Conservation (phyloP, 2,797 vertebrate species). For the Sebastes steindachneri region DNA sequence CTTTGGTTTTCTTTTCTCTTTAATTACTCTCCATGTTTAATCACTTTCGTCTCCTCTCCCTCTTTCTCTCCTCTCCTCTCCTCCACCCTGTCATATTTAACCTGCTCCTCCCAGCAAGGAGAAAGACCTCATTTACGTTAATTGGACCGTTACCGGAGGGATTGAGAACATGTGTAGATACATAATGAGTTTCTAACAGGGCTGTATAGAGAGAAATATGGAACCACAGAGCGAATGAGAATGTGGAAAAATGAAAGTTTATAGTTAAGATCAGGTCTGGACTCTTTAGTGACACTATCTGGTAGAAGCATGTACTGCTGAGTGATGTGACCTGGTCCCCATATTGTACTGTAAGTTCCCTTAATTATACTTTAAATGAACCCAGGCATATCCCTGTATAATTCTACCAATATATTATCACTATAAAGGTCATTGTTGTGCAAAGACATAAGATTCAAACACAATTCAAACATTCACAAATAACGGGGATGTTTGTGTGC, state of each 20-base stretch:
- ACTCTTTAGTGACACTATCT: slow-evolving; percentile 73
- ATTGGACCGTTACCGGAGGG: slow-evolving; percentile 31
- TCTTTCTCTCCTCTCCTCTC: background rate
- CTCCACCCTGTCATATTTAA: slow-evolving; percentile 50
- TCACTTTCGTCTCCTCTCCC: background rate
- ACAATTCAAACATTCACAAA: too few relatives aligned
- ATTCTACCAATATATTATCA: background rate
- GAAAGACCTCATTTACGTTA: slow-evolving; percentile 48
- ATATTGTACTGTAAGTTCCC: background rate
- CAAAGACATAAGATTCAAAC: background rate
- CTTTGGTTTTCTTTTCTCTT: background rate
- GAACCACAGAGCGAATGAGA: background rate
- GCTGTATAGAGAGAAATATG: slow-evolving; percentile 13
- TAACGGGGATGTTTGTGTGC: too few relatives aligned
- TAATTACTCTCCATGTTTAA: slow-evolving; percentile 10
- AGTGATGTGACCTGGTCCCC: background rate
- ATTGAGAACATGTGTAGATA: slow-evolving; percentile 19
- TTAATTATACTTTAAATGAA: background rate
- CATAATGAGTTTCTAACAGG: slow-evolving; percentile 1
- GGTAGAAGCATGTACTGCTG: slow-evolving; percentile 64
- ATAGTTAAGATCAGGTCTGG: background rate
- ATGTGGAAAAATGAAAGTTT: background rate
- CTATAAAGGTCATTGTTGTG: background rate
- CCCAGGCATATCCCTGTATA: background rate
- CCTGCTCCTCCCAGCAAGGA: slow-evolving; percentile 30